Percentiles rank a stretch among this genome's conserved stretches.
phyloP scores from a whole-genome alignment of 1,140 invertebrate genomes.

The Anagrus nilaparvatae region DNA sequence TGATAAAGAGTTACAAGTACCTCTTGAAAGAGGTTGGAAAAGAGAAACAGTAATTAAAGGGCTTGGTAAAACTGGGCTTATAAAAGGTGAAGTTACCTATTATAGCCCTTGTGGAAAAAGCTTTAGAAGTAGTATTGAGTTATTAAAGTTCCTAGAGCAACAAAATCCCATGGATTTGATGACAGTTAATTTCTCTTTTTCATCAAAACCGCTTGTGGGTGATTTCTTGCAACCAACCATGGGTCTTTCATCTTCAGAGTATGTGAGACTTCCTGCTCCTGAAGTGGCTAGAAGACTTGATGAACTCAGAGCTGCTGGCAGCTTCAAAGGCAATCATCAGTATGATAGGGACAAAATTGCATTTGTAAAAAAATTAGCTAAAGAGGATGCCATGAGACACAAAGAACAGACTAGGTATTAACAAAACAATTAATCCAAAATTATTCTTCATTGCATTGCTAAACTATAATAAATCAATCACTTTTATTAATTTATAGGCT shows the following conservation, averaged over 20 bases:
- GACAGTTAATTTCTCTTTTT: slow-evolving; percentile 86
- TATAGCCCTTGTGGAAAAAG: slow-evolving; percentile 75
- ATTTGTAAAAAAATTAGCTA: slow-evolving; percentile 44
- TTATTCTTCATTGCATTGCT: no score
- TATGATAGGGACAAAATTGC: slow-evolving; percentile 51
- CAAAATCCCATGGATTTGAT: slow-evolving; percentile 65
- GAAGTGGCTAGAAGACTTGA: slow-evolving; percentile 47
- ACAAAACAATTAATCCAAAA: no score
- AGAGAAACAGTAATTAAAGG: slow-evolving; percentile 80
- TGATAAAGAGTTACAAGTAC: slow-evolving; percentile 57
- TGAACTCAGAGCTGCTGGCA: slow-evolving; percentile 43
- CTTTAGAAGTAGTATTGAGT: slow-evolving; percentile 62
- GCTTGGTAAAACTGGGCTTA: slow-evolving; percentile 66
- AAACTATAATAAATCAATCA: slow-evolving; percentile 3
- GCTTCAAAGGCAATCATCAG: slow-evolving; percentile 36
- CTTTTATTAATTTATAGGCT: slow-evolving; percentile 44
- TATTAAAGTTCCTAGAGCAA: slow-evolving; percentile 68
- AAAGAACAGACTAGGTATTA: slow-evolving; percentile 50
- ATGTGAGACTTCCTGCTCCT: slow-evolving; percentile 38
- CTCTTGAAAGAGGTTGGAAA: slow-evolving; percentile 77
- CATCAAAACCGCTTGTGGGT: slow-evolving; percentile 75
- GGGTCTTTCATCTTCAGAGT: slow-evolving; percentile 39
- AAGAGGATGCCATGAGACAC: slow-evolving; percentile 47
- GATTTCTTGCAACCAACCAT: slow-evolving; percentile 68
- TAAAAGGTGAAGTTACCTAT: slow-evolving; percentile 82